phyloP scores from a whole-genome alignment of 2,888 invertebrate species.

The Ischnura elegans region DNA sequence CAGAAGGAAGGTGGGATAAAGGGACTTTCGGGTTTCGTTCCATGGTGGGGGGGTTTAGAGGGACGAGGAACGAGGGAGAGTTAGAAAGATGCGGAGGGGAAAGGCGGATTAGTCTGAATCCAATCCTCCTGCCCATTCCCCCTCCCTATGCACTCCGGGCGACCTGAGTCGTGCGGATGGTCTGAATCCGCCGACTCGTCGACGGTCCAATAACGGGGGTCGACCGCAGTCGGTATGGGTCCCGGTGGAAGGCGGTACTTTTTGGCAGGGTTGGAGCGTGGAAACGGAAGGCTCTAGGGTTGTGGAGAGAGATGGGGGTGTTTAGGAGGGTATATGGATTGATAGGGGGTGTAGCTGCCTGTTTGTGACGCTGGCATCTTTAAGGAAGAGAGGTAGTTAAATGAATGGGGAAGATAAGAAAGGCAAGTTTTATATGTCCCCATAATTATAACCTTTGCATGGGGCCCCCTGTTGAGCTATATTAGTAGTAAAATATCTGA shows the following conservation, averaged over 20 bases:
- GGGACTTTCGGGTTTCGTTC: neutral
- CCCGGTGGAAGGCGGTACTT: neutral
- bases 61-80: too few relatives aligned
- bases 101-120: neutral
- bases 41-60: neutral
- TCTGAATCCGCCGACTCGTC: neutral
- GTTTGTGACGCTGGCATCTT: too few relatives aligned
- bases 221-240: neutral
- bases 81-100: neutral
- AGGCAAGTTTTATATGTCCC: too few relatives aligned
- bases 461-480: too few relatives aligned
- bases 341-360: too few relatives aligned
- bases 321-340: neutral
- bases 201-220: neutral
- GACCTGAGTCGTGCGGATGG: neutral
- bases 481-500: too few relatives aligned
- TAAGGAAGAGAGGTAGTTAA: too few relatives aligned
- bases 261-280: too few relatives aligned
- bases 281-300: neutral
- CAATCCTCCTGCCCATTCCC: neutral
- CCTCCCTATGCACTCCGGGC: neutral
- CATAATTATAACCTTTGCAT: too few relatives aligned
- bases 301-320: neutral
- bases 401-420: too few relatives aligned
- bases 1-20: neutral